Evolutionary conservation across 1,140 invertebrate species (phyloP), one percentile per base, ranked within the genome.

Genomic region (Bombus confusus): DNA sequence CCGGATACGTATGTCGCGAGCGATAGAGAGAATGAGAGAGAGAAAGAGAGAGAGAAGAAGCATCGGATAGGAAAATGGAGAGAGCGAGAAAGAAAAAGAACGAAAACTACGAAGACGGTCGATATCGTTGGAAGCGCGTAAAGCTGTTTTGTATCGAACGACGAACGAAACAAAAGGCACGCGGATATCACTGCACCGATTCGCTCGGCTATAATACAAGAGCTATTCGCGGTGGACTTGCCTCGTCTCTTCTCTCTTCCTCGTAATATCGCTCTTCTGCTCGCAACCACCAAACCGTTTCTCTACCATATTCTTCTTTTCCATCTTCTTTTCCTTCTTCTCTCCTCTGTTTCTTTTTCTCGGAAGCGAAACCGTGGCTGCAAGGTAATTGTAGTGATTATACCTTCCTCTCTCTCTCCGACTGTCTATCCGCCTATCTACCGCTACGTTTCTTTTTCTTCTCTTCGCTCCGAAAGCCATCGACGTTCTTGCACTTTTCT

Each of bases 361-460:
- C 90, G 89, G 93, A 93, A 93, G 89, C 92, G 87, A 91, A 92
- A 87, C 88, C 86, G 91, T 90, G 92, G 89, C 91, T 89, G 91
- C 92, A 90, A 92, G 91, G 92, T 93, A 93, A 93, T 93, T 93
- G 92, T 93, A 93, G 92, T 92, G 92, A 93, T 93, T 93, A 93
- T 88, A 88, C 90, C 83, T 86, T 84, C 76, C 77, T 90, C 87
- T 85, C 74, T 52, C 47, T 80, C 80, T 91, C 86, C 57, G 31
- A 57, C 69, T 52, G 22, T 72, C 76, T 75, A 64, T 86, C 85
- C 79, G 66, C 31, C 76, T 86, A 85, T 83, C 68, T 57, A 57
- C 81, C 75, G 72, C 74, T 74, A n/a, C 12, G 59, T 83, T 66
- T 80, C 64, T 84, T 86, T 71, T 28, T 43, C 47, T 82, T 47